phyloP scores from a whole-genome alignment of 2,888 invertebrate genomes.

The Drymonia ruficornis region DNA sequence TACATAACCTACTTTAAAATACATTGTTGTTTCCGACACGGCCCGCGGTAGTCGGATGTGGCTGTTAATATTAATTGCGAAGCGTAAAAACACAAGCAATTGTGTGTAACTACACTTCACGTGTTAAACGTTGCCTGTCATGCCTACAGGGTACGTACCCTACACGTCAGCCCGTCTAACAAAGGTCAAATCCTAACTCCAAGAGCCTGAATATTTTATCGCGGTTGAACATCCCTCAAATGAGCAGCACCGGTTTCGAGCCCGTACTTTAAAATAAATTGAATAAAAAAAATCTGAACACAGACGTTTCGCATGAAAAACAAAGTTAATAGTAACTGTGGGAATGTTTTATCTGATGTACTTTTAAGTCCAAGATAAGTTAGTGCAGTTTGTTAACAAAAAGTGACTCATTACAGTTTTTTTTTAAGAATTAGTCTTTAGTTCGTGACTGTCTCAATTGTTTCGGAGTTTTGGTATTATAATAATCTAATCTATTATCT shows the following conservation, averaged over 20 bases:
- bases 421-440: conserved; percentile 12
- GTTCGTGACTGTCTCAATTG: conserved; percentile 14
- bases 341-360: conserved; percentile 17
- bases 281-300: conserved; percentile 30
- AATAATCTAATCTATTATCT: not conserved
- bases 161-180: conserved; percentile 39
- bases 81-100: conserved; percentile 24
- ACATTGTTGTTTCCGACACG: conserved; percentile 2
- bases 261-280: conserved; percentile 32
- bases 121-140: conserved; percentile 34
- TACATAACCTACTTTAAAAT: conserved; percentile 4
- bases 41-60: not conserved
- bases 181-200: conserved; percentile 53
- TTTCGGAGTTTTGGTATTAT: conserved; percentile 2
- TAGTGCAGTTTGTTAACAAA: conserved; percentile 16
- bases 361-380: conserved; percentile 16
- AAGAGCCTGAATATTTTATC: conserved; percentile 57
- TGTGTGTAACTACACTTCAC: conserved; percentile 15
- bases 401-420: conserved; percentile 9
- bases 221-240: conserved; percentile 44
- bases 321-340: conserved; percentile 18
- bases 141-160: conserved; percentile 24
- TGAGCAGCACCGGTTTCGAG: conserved; percentile 41
- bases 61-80: conserved; percentile 10
- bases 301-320: conserved; percentile 23